phyloP scores from a whole-genome alignment of 2,797 vertebrate species.

The Poecile montanus region DNA sequence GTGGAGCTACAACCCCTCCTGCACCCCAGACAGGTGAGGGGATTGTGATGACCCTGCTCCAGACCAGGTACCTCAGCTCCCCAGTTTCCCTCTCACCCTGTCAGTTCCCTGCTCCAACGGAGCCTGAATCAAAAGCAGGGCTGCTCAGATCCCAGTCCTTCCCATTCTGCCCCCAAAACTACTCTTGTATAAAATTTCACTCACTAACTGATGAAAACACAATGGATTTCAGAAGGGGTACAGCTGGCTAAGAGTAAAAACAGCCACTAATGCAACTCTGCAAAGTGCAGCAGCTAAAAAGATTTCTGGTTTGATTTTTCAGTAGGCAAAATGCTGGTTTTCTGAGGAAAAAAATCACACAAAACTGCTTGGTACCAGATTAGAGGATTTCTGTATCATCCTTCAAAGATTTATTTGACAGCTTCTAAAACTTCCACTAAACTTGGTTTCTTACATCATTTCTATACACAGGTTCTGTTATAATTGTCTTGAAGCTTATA shows the following conservation, averaged over 20 bases:
- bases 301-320: background rate
- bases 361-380: background rate
- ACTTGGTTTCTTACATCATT: background rate
- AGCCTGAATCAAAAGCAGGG: background rate
- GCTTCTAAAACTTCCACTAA: background rate
- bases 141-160: background rate
- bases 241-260: background rate
- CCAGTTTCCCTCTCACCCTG: background rate
- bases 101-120: rapidly evolving
- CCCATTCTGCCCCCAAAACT: background rate
- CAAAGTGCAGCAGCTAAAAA: background rate
- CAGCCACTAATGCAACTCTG: background rate
- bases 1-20: background rate
- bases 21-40: background rate
- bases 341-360: background rate
- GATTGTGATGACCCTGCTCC: background rate
- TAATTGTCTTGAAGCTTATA: slow-evolving; percentile 14
- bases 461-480: background rate
- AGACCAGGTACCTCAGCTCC: background rate
- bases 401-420: background rate
- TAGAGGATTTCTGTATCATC: background rate
- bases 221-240: background rate
- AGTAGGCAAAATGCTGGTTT: background rate
- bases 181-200: background rate
- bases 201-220: background rate